Evolutionary conservation across 2,888 invertebrate genomes (phyloP).

Genomic region (Drymonia ruficornis): DNA sequence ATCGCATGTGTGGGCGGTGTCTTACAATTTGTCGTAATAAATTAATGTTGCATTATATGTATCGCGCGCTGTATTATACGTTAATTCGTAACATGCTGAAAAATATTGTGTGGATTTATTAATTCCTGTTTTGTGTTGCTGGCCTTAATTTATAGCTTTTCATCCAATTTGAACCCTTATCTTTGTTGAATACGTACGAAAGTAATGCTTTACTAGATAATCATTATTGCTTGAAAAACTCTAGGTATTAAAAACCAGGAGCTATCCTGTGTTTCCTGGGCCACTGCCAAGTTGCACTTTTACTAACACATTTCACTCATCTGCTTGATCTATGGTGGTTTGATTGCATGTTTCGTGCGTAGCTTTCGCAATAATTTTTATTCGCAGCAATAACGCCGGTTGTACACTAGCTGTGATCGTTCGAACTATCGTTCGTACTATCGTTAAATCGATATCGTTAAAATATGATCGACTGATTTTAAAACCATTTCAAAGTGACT

Average conservation of each 20-base stretch:
- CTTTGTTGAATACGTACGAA: too few species aligned
- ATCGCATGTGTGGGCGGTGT: background rate
- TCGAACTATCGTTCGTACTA: background rate
- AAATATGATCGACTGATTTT: too few species aligned
- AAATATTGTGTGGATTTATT: too few species aligned
- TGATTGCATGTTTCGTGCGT: background rate
- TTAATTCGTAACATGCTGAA: too few species aligned
- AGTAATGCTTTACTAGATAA: too few species aligned
- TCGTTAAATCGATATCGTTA: too few species aligned
- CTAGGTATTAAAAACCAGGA: background rate
- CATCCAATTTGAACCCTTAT: too few species aligned
- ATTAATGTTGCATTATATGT: background rate
- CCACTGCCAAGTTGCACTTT: background rate
- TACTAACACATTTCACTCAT: background rate
- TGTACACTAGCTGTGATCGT: background rate
- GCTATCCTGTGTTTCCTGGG: background rate
- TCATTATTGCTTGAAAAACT: background rate
- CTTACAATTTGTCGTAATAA: background rate
- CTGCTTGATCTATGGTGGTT: background rate
- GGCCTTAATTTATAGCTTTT: too few species aligned
- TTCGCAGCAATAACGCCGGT: background rate
- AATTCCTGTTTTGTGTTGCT: too few species aligned
- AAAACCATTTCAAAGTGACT: too few species aligned
- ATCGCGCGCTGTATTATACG: background rate
- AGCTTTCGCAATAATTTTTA: background rate